Base-by-base conservation (phyloP, 2,888 invertebrate genomes). In the Meliscaeva auricollis region DNA sequence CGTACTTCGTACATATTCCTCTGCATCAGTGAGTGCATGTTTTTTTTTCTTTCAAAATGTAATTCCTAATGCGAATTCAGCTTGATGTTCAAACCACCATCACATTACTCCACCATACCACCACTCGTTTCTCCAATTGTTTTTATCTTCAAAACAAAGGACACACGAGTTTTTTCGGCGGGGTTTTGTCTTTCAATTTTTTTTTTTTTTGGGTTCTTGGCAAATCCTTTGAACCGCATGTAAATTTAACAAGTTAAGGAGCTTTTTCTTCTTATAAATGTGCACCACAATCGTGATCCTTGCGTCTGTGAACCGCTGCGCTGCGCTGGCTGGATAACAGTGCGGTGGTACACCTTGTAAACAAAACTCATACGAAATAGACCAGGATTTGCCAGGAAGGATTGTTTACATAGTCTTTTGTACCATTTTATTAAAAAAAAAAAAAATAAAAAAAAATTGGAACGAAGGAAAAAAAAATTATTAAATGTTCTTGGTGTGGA, bases 211-310 rank as follows among this genome's bases (percentile, higher is more conserved):
- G 2, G 26, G 26, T 66, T 46, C 68, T 66, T 75, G 52, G 60
- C 66, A 69, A 80, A 80, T 76, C 72, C 75, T 60, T 60, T 75
- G 84, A 85, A 80, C 75, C 84, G 48, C 81, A 80, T 80, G 80
- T 73, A 76, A 80, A 80, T 76, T 72, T 85, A 85, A 81, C 72
- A 80, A 85, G 80, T 85, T 60, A 54, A 72, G 56, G 68, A 56
- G 54, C 62, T 73, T 69, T n/a, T 73, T 68, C 48, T 69, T 73
- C 41, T 68, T 73, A 58, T n/a, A 38, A 58, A 58, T 58, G 73
- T 69, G 35, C 35, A 66, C 46, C 46, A 32, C 46, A 46, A 46
- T 30, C 44, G 38, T 68, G 76, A 76, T 76, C 76, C 62, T 44
- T 52, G 7, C 9, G n/a, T 38, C 8, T 38, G 38, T 30, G 69